phyloP scores from a whole-genome alignment of 2,888 invertebrate species.

The Beris morrisii region DNA sequence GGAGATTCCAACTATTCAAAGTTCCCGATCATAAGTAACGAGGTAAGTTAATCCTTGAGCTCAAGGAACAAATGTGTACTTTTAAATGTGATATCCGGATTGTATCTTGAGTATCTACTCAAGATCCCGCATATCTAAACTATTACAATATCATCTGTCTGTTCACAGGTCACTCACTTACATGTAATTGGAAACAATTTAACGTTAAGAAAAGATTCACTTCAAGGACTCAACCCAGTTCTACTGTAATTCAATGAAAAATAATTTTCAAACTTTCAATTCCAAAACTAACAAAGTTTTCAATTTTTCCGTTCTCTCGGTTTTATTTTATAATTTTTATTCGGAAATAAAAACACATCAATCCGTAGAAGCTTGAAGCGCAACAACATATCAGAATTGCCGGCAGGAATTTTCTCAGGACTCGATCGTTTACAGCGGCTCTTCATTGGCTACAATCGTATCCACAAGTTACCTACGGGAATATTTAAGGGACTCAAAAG shows the following conservation, averaged over 20 bases:
- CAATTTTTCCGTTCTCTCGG: not conserved
- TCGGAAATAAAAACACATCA: not conserved
- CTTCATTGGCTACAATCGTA: constrained; percentile 50
- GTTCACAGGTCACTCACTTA: constrained; percentile 47
- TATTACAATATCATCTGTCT: too few species aligned
- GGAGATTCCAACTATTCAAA: constrained; percentile 25
- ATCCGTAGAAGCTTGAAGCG: constrained; percentile 48
- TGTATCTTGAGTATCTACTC: too few species aligned
- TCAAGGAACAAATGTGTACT: too few species aligned
- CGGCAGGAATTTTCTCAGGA: constrained; percentile 47
- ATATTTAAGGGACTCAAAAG: constrained; percentile 55
- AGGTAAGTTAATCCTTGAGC: constrained; percentile 21
- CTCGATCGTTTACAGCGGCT: constrained; percentile 47
- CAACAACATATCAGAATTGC: constrained; percentile 53
- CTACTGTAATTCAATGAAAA: constrained; percentile 32
- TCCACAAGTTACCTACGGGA: constrained; percentile 50
- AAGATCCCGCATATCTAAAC: too few species aligned
- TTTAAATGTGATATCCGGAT: too few species aligned
- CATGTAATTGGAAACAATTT: constrained; percentile 50
- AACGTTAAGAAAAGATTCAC: constrained; percentile 46
- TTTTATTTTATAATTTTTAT: not conserved
- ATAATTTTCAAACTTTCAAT: constrained; percentile 13
- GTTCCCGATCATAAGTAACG: constrained; percentile 36
- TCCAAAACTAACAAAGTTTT: not conserved
- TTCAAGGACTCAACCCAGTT: constrained; percentile 44